Evolutionary conservation across 2,888 invertebrate genomes (phyloP).

Genomic region (Rotaria macrura): DNA sequence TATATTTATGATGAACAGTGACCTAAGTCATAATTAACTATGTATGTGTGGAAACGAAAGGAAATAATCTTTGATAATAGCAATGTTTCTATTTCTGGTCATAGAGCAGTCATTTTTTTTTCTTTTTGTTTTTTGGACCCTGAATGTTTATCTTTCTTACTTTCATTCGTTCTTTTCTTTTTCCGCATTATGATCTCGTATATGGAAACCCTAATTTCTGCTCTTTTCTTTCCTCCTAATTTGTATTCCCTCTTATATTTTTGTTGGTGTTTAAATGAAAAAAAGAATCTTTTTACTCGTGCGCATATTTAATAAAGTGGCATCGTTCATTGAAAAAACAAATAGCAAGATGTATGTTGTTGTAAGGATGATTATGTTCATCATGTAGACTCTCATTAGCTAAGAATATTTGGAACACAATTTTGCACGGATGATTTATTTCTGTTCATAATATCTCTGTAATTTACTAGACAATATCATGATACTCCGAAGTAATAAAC

Average conservation of each 20-base stretch:
- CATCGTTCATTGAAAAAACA: not conserved
- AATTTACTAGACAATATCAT: too few relatives aligned
- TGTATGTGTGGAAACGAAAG: not conserved
- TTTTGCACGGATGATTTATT: too few relatives aligned
- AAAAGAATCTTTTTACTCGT: not conserved
- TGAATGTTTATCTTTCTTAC: not conserved
- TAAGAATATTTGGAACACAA: too few relatives aligned
- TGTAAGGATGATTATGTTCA: too few relatives aligned
- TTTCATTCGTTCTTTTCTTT: too few relatives aligned
- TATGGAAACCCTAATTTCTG: not conserved
- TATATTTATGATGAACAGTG: not conserved
- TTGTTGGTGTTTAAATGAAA: not conserved
- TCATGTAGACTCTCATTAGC: too few relatives aligned
- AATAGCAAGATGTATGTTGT: too few relatives aligned
- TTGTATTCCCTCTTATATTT: not conserved
- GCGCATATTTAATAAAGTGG: not conserved
- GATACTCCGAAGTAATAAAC: too few relatives aligned
- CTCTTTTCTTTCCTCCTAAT: not conserved
- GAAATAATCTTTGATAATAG: not conserved
- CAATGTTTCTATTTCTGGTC: not conserved
- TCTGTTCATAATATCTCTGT: too few relatives aligned
- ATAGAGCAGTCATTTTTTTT: too few relatives aligned
- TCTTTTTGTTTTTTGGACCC: too few relatives aligned
- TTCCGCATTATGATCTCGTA: not conserved
- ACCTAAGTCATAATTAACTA: not conserved